A percentile compares a stretch with the other conserved stretches of the same genome.
phyloP scores from a whole-genome alignment of 2,113 vertebrate genomes.

The Brachypteracias leptosomus region DNA sequence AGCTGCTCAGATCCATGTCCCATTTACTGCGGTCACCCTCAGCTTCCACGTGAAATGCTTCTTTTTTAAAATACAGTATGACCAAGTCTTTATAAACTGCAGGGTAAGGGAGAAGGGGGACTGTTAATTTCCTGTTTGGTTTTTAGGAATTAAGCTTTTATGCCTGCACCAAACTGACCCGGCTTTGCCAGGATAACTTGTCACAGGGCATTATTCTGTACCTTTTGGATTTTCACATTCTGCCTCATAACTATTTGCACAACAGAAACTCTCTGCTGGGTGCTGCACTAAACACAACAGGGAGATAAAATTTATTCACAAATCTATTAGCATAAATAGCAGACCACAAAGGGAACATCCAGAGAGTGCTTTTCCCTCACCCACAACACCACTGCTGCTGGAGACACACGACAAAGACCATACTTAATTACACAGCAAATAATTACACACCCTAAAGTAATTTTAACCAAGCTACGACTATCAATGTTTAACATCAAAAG shows the following conservation, averaged over 20 bases:
- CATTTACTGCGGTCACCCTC: not conserved
- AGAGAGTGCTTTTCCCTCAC: not conserved
- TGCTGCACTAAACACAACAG: not conserved
- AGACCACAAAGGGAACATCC: not conserved
- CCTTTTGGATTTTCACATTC: not conserved
- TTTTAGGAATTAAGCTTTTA: not conserved
- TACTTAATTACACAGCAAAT: not conserved
- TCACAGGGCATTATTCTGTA: not conserved
- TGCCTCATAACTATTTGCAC: not conserved
- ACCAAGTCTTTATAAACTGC: not conserved
- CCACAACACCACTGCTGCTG: not conserved
- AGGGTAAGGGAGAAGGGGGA: not conserved
- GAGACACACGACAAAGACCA: not conserved
- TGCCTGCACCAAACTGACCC: not conserved
- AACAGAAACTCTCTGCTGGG: not conserved
- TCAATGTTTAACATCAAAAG: not conserved
- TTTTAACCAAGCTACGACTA: not conserved
- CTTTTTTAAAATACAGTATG: not conserved
- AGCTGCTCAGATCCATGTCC: not conserved
- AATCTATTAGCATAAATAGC: not conserved
- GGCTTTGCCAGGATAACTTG: not conserved
- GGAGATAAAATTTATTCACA: not conserved
- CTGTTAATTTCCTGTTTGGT: constrained; percentile 10
- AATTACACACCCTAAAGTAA: not conserved
- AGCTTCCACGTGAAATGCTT: not conserved